Conservation (phyloP, 2,888 invertebrate genomes). For the Lamellibrachia columna region DNA sequence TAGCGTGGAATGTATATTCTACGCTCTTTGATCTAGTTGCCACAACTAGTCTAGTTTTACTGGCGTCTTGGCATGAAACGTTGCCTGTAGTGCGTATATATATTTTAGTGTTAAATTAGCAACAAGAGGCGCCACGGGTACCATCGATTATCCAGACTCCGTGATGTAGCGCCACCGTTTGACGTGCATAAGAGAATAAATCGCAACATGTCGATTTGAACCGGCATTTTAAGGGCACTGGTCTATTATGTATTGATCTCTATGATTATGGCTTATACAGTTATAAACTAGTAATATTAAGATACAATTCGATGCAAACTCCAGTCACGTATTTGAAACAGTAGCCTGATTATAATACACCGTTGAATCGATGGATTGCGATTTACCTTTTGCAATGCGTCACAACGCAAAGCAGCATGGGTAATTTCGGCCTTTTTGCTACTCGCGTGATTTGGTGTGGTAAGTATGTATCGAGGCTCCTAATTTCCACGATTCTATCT, state of each 20-base stretch:
- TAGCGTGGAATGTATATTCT: no score
- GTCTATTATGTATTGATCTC: background rate
- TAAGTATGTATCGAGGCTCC: background rate
- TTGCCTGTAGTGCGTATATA: background rate
- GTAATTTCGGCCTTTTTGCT: slow-evolving; percentile 7
- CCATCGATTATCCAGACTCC: no score
- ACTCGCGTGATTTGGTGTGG: background rate
- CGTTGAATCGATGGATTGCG: background rate
- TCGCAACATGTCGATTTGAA: background rate
- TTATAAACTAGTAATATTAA: background rate
- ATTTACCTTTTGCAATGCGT: background rate
- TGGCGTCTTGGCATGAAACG: background rate
- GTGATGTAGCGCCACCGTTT: no score
- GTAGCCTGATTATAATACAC: background rate
- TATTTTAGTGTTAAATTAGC: background rate
- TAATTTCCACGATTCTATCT: background rate
- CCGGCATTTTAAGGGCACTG: background rate
- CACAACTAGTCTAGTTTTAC: no score
- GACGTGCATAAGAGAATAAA: background rate
- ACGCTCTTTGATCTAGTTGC: no score
- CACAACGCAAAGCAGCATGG: background rate
- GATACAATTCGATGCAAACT: background rate
- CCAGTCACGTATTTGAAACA: background rate
- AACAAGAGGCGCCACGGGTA: background rate
- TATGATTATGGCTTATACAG: background rate